Base-by-base conservation (phyloP, 2,888 invertebrate species). In the Drosophila crucigera region DNA sequence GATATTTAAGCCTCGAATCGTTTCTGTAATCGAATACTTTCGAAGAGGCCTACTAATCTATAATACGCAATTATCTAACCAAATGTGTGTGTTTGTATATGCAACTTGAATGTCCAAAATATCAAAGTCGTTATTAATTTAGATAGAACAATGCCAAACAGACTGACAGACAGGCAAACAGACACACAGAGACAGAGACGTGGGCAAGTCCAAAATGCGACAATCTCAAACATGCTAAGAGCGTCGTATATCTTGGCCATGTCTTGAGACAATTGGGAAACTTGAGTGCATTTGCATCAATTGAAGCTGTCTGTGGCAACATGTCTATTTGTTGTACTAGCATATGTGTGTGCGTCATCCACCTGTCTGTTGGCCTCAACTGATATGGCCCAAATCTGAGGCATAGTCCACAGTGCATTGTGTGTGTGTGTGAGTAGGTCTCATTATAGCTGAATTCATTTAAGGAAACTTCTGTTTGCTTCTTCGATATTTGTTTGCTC, bases 251-350 rank as follows among this genome's bases (percentile, higher is more conserved):
- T 30, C 30, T 58, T 28, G 52, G 41, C 58, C 52, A 66, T 72
- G 77, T 83, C 83, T 76, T 73, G 76, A 69, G 83, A 70, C 78
- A 55, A 53, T 63, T 56, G 70, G 50, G 78, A 58, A 76, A 75
- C 83, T 83, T 80, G 80, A 86, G 84, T 85, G 84, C 87, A 85
- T 85, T 85, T 84, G 71, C 41, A 43, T 65, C 83, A 84, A 86
- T 86, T 84, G 83, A 86, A 78, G 66, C 83, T 80, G 84, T 86
- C 81, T 82, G 47, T 47, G 70, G 76, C 53, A 55, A 73, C 55
- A 73, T 72, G 68, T 78, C 80, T 59, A 68, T 62, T 55, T 67
- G 53, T 52, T 50, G 30, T 30, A 14, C 10, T 10, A 16, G 16
- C 25, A 37, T 28, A 3, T 25, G 6, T 55, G 55, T 35, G 33